phyloP scores from a whole-genome alignment of 2,797 vertebrate species.

The Sebastes variabilis region DNA sequence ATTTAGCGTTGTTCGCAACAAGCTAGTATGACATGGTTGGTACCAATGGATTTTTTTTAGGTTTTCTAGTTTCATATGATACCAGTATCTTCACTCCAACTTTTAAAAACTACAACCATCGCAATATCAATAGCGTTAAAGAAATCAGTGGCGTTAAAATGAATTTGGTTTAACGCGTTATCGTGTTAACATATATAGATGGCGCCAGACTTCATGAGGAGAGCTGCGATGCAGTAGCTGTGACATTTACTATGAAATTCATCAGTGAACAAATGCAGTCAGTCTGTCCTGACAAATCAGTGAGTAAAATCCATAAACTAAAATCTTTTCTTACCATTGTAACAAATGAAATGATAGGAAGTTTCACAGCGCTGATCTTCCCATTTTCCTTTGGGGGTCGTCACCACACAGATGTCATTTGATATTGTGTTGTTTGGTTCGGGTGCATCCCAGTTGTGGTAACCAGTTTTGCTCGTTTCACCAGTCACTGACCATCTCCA shows the following conservation, averaged over 20 bases:
- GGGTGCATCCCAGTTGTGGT: neutral
- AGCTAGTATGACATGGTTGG: too few species aligned
- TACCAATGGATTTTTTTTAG: too few species aligned
- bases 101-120: too few species aligned
- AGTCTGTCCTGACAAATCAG: neutral
- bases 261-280: neutral
- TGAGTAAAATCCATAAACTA: neutral
- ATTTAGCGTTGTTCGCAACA: too few species aligned
- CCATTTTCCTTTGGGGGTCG: neutral
- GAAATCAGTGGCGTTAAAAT: too few species aligned
- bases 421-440: fast-evolving
- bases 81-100: too few species aligned
- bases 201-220: neutral
- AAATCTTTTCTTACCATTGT: neutral
- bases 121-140: too few species aligned
- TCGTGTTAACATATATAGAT: too few species aligned
- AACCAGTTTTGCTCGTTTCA: neutral
- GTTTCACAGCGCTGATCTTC: fast-evolving
- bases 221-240: neutral
- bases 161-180: too few species aligned
- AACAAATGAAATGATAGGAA: neutral
- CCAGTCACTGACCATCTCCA: slow-evolving; percentile 15
- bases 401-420: neutral
- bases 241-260: neutral
- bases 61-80: too few species aligned